Evolutionary conservation across 2,888 invertebrate genomes (phyloP), one percentile per base, ranked within the genome.

Genomic region (Agonopterix alstromeriana): DNA sequence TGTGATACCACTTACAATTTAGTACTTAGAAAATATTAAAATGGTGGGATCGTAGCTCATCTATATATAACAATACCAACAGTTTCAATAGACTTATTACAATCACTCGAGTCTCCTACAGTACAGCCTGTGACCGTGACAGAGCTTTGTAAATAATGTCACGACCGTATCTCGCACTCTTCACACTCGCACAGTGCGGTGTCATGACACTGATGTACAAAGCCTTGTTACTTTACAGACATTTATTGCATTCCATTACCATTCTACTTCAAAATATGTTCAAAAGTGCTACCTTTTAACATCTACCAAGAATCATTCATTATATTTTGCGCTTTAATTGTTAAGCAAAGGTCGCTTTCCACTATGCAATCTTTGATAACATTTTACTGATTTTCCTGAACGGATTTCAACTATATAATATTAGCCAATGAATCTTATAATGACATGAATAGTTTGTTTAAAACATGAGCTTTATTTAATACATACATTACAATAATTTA

Each of bases 1-100:
- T 65, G 74, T 70, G 77, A 82, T 76, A 81, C 77, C 82, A 79
- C 82, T 79, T 82, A 83, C 58, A 72, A 77, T 78, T 80, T 85
- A 86, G 78, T 81, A 82, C 85, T 84, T 84, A 87, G 75, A 84
- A 77, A 50, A 82, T 85, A 86, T 82, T 86, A 75, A 73, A 79
- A 86, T 88, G 88, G 88, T 88, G 88, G 88, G 88, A 86, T 87
- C 81, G 78, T 82, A 87, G 77, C 78, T 87, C 82, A 80, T 82
- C 78, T 87, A 88, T 86, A 79, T 86, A 87, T 84, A 87, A 82
- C 85, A 86, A 81, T 82, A 84, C 85, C 83, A 76, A 83, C 82
- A 77, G 77, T 77, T 82, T 79, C 70, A 80, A 75, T 81, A 82
- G 75, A 84, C 80, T 81, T 77, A 80, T 78, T 67, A 82, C 81